Evolutionary conservation across 2,888 invertebrate genomes (phyloP), one percentile per base, ranked within the genome.

Genomic region (Nephrocerus scutellatus): DNA sequence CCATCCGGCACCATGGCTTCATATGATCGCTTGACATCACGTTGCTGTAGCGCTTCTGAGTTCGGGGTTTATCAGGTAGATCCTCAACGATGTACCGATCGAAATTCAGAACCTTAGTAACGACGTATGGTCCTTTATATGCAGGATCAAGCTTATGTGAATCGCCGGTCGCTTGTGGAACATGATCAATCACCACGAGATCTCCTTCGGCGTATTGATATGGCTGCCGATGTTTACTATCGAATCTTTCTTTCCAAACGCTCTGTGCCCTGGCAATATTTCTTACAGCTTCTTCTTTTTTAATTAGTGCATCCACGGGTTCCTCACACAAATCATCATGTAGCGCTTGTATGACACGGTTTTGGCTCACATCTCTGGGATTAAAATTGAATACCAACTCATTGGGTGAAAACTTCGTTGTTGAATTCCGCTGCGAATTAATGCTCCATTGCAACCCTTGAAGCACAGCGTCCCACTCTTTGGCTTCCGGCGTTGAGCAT

Each of bases 381-480:
- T 42, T 37, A 34, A 48, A 52, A 39, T 50, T 44, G 23, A 44
- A 52, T 5, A 49, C 35, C 5, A 50, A n/a, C 9, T 49, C 44
- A 2, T 45, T 47, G 5, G 50, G 46, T 3, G 37, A 30, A 24
- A 37, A 39, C 20, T 23, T 34, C 2, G 38, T 46, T 5, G 41
- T 39, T 21, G 43, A n/a, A 16, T 41, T 46, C 3, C 41, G 13
- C 36, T 49, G 45, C 1, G 42, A 41, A 15, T 49, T 49, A 1
- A 49, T 26, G 8, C 32, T 41, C 46, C 46, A 52, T 24, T 51
- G 47, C 6, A 48, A 12, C 6, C 26, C 36, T 6, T 43, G 41
- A 2, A 50, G 14, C 3, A 40, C 30, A 3, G 13, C 9, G 14
- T 50, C 52, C 48, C 46, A 51, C 8, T 44, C 35, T 15, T 36